Evolutionary conservation across 1,140 invertebrate species (phyloP).

Genomic region (Drosophila biarmipes): DNA sequence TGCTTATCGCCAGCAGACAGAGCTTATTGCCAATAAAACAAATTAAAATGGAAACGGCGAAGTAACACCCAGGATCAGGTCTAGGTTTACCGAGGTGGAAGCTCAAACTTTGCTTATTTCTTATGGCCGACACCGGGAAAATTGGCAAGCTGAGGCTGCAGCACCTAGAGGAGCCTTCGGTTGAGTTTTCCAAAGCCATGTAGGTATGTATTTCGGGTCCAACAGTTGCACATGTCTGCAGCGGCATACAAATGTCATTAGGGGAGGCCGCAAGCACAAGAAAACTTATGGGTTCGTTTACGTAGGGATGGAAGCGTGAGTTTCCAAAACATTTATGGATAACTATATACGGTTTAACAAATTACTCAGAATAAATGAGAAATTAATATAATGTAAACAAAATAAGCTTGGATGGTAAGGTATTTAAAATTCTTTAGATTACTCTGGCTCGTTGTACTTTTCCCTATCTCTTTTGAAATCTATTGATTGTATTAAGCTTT

Average conservation of each 20-base stretch:
- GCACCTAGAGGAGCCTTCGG: not conserved
- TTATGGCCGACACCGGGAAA: slow-evolving; percentile 8
- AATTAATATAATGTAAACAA: too few species aligned
- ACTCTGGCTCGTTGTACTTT: too few species aligned
- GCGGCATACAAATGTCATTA: slow-evolving; percentile 72
- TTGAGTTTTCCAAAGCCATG: slow-evolving; percentile 23
- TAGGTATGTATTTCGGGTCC: slow-evolving; percentile 34
- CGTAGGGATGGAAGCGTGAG: slow-evolving; percentile 35
- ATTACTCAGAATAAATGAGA: not conserved
- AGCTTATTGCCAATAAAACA: slow-evolving; percentile 40
- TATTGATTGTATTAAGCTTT: too few species aligned
- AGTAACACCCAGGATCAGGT: slow-evolving; percentile 19
- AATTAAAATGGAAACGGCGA: slow-evolving; percentile 25
- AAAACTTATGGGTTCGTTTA: slow-evolving; percentile 21
- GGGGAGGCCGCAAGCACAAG: slow-evolving; percentile 41
- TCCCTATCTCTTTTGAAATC: too few species aligned
- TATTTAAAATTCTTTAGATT: too few species aligned
- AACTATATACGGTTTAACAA: not conserved
- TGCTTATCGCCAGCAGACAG: slow-evolving; percentile 27
- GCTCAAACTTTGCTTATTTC: slow-evolving; percentile 17
- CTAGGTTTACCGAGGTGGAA: not conserved
- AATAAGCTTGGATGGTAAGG: too few species aligned
- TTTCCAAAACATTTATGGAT: not conserved
- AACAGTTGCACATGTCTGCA: slow-evolving; percentile 57
- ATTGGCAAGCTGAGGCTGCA: slow-evolving; percentile 37